These are phyloP conservation scores for Vidua chalybeata DNA, from an alignment of 2,113 vertebrate species.

Conservation along the genomic window DNA sequence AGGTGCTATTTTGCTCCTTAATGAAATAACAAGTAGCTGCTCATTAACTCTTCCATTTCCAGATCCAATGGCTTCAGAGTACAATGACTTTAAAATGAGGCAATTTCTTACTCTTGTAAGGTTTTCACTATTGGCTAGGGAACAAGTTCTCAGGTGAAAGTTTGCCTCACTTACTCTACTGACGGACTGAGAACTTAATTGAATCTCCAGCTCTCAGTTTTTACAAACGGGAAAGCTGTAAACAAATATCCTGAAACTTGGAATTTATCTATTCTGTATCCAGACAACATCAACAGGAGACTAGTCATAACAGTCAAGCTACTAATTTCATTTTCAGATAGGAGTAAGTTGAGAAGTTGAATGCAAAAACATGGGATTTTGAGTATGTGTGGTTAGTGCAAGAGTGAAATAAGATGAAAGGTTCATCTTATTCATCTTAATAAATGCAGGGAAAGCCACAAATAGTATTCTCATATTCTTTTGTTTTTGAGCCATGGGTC, in stretches of 20 bases:
- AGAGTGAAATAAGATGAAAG: conserved; percentile 54
- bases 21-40: not conserved
- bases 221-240: not conserved
- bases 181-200: not conserved
- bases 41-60: not conserved
- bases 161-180: not conserved
- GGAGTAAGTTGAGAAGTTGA: conserved; percentile 28
- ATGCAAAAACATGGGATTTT: conserved; percentile 48
- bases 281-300: not conserved
- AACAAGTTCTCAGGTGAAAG: not conserved
- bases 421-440: conserved; percentile 55
- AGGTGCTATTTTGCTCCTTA: not conserved
- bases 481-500: conserved; percentile 49
- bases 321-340: conserved; percentile 52
- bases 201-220: not conserved
- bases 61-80: not conserved
- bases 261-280: not conserved
- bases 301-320: not conserved
- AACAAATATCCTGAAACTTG: conserved; percentile 12
- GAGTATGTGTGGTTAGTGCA: conserved; percentile 49
- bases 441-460: conserved; percentile 59
- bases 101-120: not conserved
- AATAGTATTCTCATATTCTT: conserved; percentile 52
- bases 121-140: not conserved
- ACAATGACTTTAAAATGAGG: not conserved